Conservation (phyloP, 2,888 invertebrate species). For the Napeogenes inachia region DNA sequence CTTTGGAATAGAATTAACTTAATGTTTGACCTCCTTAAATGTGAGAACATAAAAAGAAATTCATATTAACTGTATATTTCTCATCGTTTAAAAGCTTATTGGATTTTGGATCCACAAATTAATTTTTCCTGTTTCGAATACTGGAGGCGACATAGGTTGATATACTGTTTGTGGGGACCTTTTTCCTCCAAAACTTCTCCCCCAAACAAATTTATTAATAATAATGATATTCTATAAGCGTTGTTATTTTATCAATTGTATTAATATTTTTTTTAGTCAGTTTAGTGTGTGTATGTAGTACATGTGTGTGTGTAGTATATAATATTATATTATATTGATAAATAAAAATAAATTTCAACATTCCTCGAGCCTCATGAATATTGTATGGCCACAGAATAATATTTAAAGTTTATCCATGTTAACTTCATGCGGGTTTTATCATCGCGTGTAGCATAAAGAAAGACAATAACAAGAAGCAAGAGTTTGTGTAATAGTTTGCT, state of each 20-base stretch:
- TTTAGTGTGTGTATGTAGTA: too few relatives aligned
- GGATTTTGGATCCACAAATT: constrained; percentile 3
- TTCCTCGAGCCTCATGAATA: constrained; percentile 1
- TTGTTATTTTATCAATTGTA: neutral
- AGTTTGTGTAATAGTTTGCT: neutral
- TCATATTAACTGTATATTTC: neutral
- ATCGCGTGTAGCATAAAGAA: constrained; percentile 4
- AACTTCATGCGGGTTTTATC: constrained; percentile 4
- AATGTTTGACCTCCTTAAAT: neutral
- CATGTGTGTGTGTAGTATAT: neutral
- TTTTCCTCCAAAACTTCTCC: neutral
- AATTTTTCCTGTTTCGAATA: neutral
- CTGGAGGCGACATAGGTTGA: constrained; percentile 6
- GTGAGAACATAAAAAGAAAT: neutral
- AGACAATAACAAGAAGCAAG: neutral
- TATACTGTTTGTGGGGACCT: neutral
- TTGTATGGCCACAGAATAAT: neutral
- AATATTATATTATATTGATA: neutral
- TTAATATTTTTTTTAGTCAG: neutral
- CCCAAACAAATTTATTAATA: neutral
- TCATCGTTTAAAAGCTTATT: constrained; percentile 5
- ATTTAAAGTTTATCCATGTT: constrained; percentile 3
- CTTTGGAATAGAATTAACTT: neutral
- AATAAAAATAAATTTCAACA: neutral
- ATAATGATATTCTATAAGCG: neutral